A percentile compares a stretch with the other conserved stretches of the same genome.
Conservation (phyloP, 2,888 invertebrate genomes). For the Candidula unifasciata region DNA sequence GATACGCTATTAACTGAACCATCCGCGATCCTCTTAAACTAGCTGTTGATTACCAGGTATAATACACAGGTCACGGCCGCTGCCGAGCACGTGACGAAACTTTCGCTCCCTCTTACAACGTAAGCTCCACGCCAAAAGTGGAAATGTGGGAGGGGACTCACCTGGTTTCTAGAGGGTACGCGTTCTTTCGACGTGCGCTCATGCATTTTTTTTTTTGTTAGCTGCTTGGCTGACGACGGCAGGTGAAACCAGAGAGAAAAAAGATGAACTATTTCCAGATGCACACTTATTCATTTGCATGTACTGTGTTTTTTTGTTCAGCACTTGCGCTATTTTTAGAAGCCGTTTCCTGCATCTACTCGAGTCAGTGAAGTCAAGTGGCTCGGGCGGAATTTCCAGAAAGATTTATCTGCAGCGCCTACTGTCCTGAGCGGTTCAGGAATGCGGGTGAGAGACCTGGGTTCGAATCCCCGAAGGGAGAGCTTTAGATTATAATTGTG, state of each 20-base stretch:
- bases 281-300: neutral
- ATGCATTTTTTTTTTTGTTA: neutral
- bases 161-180: neutral
- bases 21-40: neutral
- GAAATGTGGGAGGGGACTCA: conserved; percentile 33
- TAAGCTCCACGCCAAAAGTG: conserved; percentile 35
- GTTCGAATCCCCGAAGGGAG: too few species aligned
- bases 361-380: neutral
- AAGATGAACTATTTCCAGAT: conserved; percentile 13
- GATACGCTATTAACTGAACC: neutral
- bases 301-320: conserved; percentile 5
- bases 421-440: too few species aligned
- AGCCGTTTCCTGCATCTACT: neutral
- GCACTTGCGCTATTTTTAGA: conserved; percentile 28
- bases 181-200: conserved; percentile 37
- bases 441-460: too few species aligned
- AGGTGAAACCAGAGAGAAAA: neutral
- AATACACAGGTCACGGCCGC: conserved; percentile 29
- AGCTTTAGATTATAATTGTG: too few species aligned
- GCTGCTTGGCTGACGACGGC: too few species aligned
- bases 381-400: neutral
- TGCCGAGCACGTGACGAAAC: conserved; percentile 15
- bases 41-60: conserved; percentile 10
- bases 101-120: conserved; percentile 2
- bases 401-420: too few species aligned